Evolutionary conservation across 2,113 vertebrate species (phyloP).

Genomic region (Centropristis striata): DNA sequence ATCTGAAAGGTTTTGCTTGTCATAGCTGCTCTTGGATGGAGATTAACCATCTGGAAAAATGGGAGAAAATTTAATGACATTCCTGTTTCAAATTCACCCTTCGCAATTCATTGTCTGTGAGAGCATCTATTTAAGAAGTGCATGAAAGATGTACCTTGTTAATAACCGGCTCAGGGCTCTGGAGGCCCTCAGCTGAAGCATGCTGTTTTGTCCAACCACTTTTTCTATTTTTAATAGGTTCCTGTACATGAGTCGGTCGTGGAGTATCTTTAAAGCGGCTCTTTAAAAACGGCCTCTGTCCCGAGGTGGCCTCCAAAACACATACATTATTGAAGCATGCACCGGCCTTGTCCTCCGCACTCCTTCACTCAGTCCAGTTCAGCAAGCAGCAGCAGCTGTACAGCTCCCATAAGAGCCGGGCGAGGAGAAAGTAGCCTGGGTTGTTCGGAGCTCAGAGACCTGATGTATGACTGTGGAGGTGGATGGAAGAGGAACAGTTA

Average conservation of each 20-base stretch:
- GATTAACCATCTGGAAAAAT: conserved; percentile 55
- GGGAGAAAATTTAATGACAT: conserved; percentile 48
- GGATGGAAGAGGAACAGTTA: conserved; percentile 24
- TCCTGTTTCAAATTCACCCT: conserved; percentile 35
- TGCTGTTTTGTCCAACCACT: conserved; percentile 74
- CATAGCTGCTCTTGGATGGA: conserved; percentile 19
- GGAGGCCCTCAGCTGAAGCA: conserved; percentile 56
- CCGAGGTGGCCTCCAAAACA: conserved; percentile 67
- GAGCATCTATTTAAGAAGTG: conserved; percentile 53
- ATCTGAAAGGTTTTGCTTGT: conserved; percentile 72
- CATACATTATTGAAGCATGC: conserved; percentile 77
- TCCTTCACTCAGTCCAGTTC: conserved; percentile 61
- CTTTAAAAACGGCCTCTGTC: conserved; percentile 73
- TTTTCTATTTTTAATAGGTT: conserved; percentile 81
- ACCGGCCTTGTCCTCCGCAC: conserved; percentile 52
- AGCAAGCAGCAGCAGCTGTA: conserved; percentile 57
- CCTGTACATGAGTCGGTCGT: conserved; percentile 65
- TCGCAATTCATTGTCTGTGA: conserved; percentile 37
- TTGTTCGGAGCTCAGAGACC: conserved; percentile 43
- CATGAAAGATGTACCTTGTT: conserved; percentile 46
- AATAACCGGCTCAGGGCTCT: conserved; percentile 60
- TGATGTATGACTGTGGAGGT: conserved; percentile 12
- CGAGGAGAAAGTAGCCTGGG: conserved; percentile 15
- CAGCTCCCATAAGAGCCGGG: conserved; percentile 43
- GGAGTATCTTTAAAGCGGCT: conserved; percentile 67